A percentile compares a stretch with the other conserved stretches of the same genome.
Conservation (phyloP, 2,797 vertebrate species). For the Vespertilio murinus region DNA sequence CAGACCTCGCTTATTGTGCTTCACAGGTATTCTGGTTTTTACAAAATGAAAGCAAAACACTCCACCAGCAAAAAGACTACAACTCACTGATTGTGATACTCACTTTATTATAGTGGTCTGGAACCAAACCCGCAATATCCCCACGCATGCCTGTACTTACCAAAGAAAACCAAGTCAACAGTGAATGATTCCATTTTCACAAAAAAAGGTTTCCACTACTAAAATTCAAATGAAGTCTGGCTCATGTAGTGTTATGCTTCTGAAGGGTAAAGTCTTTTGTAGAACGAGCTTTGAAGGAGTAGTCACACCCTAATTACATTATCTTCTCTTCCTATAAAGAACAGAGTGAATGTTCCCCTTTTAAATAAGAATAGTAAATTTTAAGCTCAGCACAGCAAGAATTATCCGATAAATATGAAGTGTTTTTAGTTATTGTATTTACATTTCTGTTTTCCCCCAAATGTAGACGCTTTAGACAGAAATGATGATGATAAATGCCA, state of each 20-base stretch:
- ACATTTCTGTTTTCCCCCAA: conserved; percentile 3
- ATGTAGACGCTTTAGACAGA: conserved; percentile 54
- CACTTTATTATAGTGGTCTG: not conserved
- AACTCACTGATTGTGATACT: not conserved
- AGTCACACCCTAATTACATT: conserved; percentile 26
- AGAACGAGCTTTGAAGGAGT: conserved; percentile 44
- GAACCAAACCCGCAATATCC: not conserved
- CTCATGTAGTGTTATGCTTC: conserved; percentile 29
- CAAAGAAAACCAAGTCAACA: conserved; percentile 21
- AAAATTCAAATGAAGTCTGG: conserved; percentile 36
- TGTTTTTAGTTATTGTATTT: conserved; percentile 33
- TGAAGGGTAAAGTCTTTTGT: conserved; percentile 44
- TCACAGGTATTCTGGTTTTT: not conserved
- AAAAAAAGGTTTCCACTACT: not conserved
- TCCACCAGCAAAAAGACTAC: not conserved
- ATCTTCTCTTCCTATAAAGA: conserved; percentile 3
- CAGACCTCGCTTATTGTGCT: not conserved
- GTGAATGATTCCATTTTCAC: conserved; percentile 13
- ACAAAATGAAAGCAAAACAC: not conserved
- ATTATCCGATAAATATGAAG: conserved; percentile 11
- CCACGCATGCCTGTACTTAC: not conserved
- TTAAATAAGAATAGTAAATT: conserved; percentile 57
- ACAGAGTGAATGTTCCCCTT: conserved; percentile 30
- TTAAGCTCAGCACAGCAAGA: conserved; percentile 46
- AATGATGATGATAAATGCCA: conserved; percentile 58